These are phyloP conservation scores for Calidris pugnax DNA, from an alignment of 2,113 vertebrate species.

Conservation along the genomic window DNA sequence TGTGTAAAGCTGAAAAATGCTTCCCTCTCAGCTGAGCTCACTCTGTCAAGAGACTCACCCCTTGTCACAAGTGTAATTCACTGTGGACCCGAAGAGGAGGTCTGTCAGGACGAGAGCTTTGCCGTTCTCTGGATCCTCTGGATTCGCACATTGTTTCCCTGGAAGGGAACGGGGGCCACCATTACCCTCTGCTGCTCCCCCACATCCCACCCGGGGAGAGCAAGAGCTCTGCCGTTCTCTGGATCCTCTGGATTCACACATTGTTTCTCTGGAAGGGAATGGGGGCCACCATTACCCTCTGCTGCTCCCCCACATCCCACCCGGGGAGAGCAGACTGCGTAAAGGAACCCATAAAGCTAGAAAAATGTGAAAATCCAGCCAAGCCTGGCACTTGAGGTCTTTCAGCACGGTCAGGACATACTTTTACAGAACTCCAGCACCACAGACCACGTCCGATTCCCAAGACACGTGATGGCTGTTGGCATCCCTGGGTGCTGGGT, in stretches of 20 bases:
- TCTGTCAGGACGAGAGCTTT: background rate
- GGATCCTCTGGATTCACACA: constrained; percentile 60
- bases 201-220: background rate
- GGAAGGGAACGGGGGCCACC: background rate
- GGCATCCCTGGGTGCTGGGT: background rate
- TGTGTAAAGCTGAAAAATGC: background rate
- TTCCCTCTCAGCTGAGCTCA: background rate
- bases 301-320: background rate
- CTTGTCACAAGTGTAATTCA: constrained; percentile 56
- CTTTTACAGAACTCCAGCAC: constrained; percentile 2
- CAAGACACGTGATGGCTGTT: background rate
- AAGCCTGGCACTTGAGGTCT: fast-evolving
- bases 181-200: background rate
- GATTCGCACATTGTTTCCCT: constrained; percentile 61
- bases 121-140: constrained; percentile 44
- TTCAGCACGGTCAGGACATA: background rate
- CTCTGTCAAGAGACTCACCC: constrained; percentile 56
- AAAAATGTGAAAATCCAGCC: background rate
- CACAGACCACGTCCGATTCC: background rate
- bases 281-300: background rate
- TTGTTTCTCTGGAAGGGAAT: constrained; percentile 39
- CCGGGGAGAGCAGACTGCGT: background rate
- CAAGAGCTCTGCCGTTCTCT: constrained; percentile 6
- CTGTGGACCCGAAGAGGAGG: constrained; percentile 24
- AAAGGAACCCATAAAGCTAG: background rate